These are phyloP conservation scores for Ascidia mentula DNA, from an alignment of 23 tunicate genomes.

Conservation along the genomic window DNA sequence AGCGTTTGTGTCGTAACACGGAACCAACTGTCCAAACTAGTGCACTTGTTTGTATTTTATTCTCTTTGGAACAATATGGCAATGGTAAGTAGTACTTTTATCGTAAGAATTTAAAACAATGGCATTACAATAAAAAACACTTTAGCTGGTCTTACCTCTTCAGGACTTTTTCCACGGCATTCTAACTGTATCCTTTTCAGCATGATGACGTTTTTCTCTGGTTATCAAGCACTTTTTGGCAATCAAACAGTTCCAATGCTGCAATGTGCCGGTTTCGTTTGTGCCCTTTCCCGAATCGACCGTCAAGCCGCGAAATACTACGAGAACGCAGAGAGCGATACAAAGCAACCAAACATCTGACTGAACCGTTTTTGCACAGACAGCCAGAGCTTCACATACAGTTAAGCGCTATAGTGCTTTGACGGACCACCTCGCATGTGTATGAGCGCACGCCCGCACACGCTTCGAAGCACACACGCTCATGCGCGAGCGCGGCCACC, in stretches of 20 bases:
- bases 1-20: too few relatives aligned
- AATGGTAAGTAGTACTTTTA: too few relatives aligned
- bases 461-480: not conserved
- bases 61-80: too few relatives aligned
- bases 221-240: not conserved
- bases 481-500: slow-evolving; percentile 7
- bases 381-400: not conserved
- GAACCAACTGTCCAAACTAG: too few relatives aligned
- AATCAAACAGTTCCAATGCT: not conserved
- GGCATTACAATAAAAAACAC: too few relatives aligned
- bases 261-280: not conserved
- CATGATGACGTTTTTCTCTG: slow-evolving; percentile 18
- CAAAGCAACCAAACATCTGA: slow-evolving; percentile 11
- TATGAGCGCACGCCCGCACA: not conserved
- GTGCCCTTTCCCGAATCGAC: not conserved
- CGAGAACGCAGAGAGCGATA: slow-evolving; percentile 2
- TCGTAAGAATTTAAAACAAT: too few relatives aligned
- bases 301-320: not conserved
- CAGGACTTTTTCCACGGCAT: slow-evolving; percentile 46
- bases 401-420: not conserved
- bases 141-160: too few relatives aligned
- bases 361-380: not conserved
- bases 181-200: slow-evolving; percentile 53
- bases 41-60: too few relatives aligned
- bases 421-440: not conserved